Conservation (phyloP, 2,888 invertebrate genomes). For the Gymnoscelis rufifasciata region DNA sequence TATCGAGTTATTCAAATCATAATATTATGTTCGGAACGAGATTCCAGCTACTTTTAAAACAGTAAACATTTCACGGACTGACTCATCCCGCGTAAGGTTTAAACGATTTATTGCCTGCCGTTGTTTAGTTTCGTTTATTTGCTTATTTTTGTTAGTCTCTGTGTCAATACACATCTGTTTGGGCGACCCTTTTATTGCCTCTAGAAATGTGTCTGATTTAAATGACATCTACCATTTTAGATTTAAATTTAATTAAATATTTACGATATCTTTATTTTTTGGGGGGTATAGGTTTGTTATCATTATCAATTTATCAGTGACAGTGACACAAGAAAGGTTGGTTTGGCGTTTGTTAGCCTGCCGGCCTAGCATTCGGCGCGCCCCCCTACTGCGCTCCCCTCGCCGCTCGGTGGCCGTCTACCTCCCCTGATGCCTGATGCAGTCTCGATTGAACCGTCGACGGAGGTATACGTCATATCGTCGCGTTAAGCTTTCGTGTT, state of each 20-base stretch:
- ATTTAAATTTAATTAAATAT: neutral
- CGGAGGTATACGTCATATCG: slow-evolving; percentile 38
- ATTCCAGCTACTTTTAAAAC: neutral
- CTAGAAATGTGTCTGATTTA: slow-evolving; percentile 37
- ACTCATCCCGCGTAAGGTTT: slow-evolving; percentile 10
- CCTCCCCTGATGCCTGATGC: slow-evolving; percentile 50
- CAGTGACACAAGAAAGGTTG: slow-evolving; percentile 60
- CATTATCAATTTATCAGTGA: slow-evolving; percentile 62
- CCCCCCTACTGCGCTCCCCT: slow-evolving; percentile 52
- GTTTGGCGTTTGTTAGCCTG: slow-evolving; percentile 54
- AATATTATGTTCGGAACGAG: neutral
- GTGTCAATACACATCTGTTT: slow-evolving; percentile 60
- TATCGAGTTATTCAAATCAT: neutral
- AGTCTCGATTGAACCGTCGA: slow-evolving; percentile 57
- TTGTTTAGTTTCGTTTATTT: slow-evolving; percentile 40
- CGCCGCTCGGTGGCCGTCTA: slow-evolving; percentile 33
- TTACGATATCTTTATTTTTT: slow-evolving; percentile 31
- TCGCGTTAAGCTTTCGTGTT: slow-evolving; percentile 56
- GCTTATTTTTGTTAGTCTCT: slow-evolving; percentile 54
- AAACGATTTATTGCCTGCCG: slow-evolving; percentile 42
- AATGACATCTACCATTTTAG: slow-evolving; percentile 13
- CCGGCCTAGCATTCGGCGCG: slow-evolving; percentile 45
- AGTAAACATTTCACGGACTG: slow-evolving; percentile 4
- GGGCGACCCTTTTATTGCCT: slow-evolving; percentile 39
- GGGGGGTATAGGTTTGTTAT: slow-evolving; percentile 69